A percentile compares a stretch with the other conserved stretches of the same genome.
These are phyloP conservation scores for Bucorvus abyssinicus DNA, from an alignment of 2,797 vertebrate genomes.

Conservation along the genomic window DNA sequence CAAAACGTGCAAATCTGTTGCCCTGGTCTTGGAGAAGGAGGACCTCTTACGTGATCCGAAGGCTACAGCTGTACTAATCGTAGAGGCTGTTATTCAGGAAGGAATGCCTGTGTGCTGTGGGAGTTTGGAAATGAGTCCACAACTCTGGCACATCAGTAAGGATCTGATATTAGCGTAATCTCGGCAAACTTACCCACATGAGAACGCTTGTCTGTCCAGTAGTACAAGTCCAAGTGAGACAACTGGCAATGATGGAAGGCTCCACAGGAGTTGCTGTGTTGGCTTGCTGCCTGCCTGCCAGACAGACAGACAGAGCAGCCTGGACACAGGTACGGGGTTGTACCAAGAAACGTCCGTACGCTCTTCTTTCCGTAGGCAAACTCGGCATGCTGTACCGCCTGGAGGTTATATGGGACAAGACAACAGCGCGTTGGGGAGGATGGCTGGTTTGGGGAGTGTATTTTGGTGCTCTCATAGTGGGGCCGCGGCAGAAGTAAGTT, in stretches of 20 bases:
- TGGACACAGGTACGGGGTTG: background rate
- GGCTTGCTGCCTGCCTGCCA: background rate
- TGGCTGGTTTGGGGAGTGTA: background rate
- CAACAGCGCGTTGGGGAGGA: background rate
- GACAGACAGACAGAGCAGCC: background rate
- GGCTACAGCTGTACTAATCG: background rate
- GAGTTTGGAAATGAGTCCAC: background rate
- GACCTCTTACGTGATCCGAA: background rate
- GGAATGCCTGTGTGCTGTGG: background rate
- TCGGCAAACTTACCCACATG: background rate
- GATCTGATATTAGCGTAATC: background rate
- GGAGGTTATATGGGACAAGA: background rate
- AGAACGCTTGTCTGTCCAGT: background rate
- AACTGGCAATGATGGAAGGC: background rate
- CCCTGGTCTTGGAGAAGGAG: accelerated
- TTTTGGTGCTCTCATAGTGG: background rate
- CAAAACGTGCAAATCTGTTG: background rate
- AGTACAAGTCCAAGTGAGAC: background rate
- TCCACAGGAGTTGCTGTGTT: background rate
- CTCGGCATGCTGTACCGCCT: accelerated
- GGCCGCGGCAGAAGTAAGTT: background rate
- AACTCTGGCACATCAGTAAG: background rate
- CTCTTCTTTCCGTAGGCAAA: background rate
- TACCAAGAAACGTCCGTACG: background rate
- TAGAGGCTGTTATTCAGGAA: background rate